These are phyloP conservation scores for Volucella inanis DNA, from an alignment of 2,888 invertebrate genomes.

Conservation along the genomic window DNA sequence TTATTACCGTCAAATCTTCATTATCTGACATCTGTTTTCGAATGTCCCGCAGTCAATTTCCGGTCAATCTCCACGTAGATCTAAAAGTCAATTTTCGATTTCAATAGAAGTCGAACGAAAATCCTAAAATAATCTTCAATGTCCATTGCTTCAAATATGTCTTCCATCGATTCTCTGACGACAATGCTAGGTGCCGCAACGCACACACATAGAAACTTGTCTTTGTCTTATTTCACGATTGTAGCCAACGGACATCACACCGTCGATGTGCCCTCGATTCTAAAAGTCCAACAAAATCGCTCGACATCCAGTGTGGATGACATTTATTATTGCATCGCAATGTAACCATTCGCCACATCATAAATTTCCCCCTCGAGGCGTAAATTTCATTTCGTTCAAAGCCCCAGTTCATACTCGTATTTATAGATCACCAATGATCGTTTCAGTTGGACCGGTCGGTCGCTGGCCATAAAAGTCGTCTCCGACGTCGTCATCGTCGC, in stretches of 20 bases:
- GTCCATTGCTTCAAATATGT: constrained; percentile 23
- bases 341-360: constrained; percentile 73
- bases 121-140: constrained; percentile 32
- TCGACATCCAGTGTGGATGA: constrained; percentile 67
- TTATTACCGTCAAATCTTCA: not conserved
- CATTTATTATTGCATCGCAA: constrained; percentile 73
- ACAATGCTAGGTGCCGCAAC: constrained; percentile 32
- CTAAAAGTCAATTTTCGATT: constrained; percentile 39
- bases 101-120: constrained; percentile 10
- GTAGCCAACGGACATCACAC: constrained; percentile 5
- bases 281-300: constrained; percentile 45
- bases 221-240: constrained; percentile 12
- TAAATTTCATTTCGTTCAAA: constrained; percentile 66
- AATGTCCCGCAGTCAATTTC: constrained; percentile 25
- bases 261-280: constrained; percentile 39
- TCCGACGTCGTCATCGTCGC: constrained; percentile 27
- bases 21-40: constrained; percentile 59
- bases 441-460: constrained; percentile 39
- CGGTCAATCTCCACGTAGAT: constrained; percentile 20
- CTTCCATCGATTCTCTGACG: constrained; percentile 30
- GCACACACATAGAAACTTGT: not conserved
- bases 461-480: too few species aligned
- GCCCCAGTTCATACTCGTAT: constrained; percentile 61
- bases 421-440: constrained; percentile 69
- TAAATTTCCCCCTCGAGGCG: constrained; percentile 72